A percentile compares a stretch with the other conserved stretches of the same genome.
Conservation (phyloP, 1,140 invertebrate genomes). For the Danaus melanippus region DNA sequence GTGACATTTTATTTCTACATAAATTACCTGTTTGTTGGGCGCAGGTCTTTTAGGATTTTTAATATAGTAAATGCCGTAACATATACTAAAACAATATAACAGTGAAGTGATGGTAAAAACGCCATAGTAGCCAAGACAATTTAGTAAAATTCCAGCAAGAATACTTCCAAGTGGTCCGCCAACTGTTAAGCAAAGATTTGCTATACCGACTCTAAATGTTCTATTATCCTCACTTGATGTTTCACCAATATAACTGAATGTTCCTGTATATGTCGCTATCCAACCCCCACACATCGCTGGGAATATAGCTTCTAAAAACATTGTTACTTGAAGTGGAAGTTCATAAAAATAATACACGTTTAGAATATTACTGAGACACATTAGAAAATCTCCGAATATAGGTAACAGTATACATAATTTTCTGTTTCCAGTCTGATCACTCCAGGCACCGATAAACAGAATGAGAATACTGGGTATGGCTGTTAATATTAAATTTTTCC, state of each 20-base stretch:
- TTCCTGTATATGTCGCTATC: conserved; percentile 89
- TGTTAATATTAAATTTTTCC: conserved; percentile 55
- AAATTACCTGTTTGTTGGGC: conserved; percentile 32
- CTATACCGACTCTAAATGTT: conserved; percentile 86
- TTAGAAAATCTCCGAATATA: conserved; percentile 68
- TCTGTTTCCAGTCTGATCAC: conserved; percentile 71
- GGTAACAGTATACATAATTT: conserved; percentile 74
- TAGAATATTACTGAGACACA: conserved; percentile 62
- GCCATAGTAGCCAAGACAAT: conserved; percentile 84
- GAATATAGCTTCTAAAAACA: conserved; percentile 71
- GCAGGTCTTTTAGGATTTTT: conserved; percentile 71
- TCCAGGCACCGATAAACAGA: conserved; percentile 75
- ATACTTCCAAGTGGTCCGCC: conserved; percentile 84
- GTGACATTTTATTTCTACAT: not conserved
- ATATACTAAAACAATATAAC: conserved; percentile 80
- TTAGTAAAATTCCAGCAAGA: conserved; percentile 78
- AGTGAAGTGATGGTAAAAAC: conserved; percentile 80
- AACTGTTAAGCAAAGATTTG: conserved; percentile 84
- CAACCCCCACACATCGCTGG: conserved; percentile 86
- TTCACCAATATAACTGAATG: conserved; percentile 92
- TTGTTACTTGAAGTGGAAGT: conserved; percentile 57
- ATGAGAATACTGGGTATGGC: conserved; percentile 71
- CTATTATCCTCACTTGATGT: conserved; percentile 85
- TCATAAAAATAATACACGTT: conserved; percentile 68
- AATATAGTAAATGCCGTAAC: conserved; percentile 77